Conservation (phyloP, 2,113 vertebrate genomes). For the Sarotherodon lohbergeri region DNA sequence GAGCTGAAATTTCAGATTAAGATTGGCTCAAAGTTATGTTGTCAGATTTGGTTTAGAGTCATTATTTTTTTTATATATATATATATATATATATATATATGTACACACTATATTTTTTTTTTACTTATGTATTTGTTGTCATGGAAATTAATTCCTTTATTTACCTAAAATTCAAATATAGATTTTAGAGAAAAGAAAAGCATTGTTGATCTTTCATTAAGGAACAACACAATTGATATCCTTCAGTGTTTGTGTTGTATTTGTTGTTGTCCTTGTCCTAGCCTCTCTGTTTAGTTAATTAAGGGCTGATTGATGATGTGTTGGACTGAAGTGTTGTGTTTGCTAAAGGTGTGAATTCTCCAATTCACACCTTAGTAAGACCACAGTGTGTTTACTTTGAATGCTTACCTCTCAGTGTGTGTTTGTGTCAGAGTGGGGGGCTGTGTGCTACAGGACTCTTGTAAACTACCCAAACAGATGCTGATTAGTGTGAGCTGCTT, state of each 20-base stretch:
- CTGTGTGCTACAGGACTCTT: slow-evolving; percentile 53
- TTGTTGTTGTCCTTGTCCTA: slow-evolving; percentile 42
- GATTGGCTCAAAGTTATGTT: too few species aligned
- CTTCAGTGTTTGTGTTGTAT: slow-evolving; percentile 20
- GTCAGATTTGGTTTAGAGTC: too few species aligned
- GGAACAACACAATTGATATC: slow-evolving; percentile 7
- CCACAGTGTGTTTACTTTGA: slow-evolving; percentile 41
- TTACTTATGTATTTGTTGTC: not conserved
- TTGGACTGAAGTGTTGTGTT: slow-evolving; percentile 59
- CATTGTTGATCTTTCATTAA: not conserved
- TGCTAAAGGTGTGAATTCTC: slow-evolving; percentile 66
- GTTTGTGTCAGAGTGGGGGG: slow-evolving; percentile 17
- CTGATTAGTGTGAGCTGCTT: slow-evolving; percentile 73
- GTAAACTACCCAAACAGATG: slow-evolving; percentile 62
- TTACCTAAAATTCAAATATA: not conserved
- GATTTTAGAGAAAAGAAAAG: not conserved
- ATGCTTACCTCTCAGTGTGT: slow-evolving; percentile 20
- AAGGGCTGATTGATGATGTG: slow-evolving; percentile 70
- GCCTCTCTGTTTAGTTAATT: slow-evolving; percentile 62
- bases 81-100: too few species aligned
- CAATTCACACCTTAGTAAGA: slow-evolving; percentile 68
- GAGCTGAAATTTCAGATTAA: too few species aligned
- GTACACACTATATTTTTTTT: not conserved
- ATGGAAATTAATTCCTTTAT: not conserved
- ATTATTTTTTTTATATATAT: too few species aligned